These are phyloP conservation scores for Crossocerus cetratus DNA, from an alignment of 2,888 invertebrate genomes.

Conservation along the genomic window DNA sequence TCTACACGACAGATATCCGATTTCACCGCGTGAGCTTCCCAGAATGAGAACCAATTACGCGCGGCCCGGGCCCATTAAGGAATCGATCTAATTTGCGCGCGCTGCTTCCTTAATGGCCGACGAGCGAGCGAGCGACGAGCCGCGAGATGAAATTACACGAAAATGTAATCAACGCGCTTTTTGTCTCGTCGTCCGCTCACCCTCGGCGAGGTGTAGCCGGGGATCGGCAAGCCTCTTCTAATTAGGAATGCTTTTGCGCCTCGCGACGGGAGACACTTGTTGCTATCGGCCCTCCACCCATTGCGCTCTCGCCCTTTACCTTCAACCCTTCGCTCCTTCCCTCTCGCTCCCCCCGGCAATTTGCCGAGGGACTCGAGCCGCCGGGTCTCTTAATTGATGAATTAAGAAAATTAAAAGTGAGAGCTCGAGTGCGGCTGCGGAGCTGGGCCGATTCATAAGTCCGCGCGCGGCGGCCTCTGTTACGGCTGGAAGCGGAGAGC, in stretches of 20 bases:
- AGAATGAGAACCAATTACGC: conserved; percentile 69
- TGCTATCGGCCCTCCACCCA: conserved; percentile 61
- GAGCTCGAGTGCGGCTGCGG: background rate
- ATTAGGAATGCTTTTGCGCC: conserved; percentile 75
- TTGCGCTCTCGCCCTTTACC: conserved; percentile 25
- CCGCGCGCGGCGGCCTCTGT: background rate
- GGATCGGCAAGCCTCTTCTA: conserved; percentile 58
- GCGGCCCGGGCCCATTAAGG: conserved; percentile 64
- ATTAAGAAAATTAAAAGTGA: background rate
- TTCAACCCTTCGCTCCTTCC: conserved; percentile 10
- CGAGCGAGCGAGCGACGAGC: conserved; percentile 28
- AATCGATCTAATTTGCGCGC: conserved; percentile 68
- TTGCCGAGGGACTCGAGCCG: conserved; percentile 9
- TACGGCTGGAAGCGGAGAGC: conserved; percentile 59
- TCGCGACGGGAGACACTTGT: conserved; percentile 76
- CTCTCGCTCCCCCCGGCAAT: conserved; percentile 29
- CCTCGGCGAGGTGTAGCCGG: too few relatives aligned
- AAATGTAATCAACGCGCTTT: conserved; percentile 75
- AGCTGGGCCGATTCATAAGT: background rate
- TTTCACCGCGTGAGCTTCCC: conserved; percentile 64
- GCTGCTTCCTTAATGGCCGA: conserved; percentile 57
- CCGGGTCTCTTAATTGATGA: conserved; percentile 11
- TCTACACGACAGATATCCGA: conserved; percentile 65
- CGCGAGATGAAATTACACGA: conserved; percentile 73
- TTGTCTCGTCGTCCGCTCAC: conserved; percentile 74